Evolutionary conservation across 1,140 invertebrate species (phyloP), one percentile per base, ranked within the genome.

Genomic region (Sinella curviseta): DNA sequence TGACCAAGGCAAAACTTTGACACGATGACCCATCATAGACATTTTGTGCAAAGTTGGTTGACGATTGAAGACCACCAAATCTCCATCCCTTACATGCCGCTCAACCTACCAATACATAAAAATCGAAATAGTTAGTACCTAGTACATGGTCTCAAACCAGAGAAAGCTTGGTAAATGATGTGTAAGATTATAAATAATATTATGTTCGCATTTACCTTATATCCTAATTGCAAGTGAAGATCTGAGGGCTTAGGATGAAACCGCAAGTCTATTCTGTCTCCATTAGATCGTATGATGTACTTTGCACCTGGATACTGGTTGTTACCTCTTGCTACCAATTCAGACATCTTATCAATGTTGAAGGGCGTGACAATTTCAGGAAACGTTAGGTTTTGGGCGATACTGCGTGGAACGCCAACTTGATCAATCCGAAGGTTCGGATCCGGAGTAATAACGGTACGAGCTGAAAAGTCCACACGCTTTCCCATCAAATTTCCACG

Each of bases 11-110:
- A 99, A 87, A 3, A 99, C 95, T 88, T 98, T 98, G 0, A 99
- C 97, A 85, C 96, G 92, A 88, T 99, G 98, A 83, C 98, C 98
- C 98, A 99, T 99, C 98, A 99, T 99, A 93, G 94, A 96, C 98
- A 99, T 99, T 90, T 99, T 99, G 87, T 99, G 98, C 0, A 99
- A 90, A 0, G 98, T 99, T 0, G 98, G 98, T 85, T 99, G 98
- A 80, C 98, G 93, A 89, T 99, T 99, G 90, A 99, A 99, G 82
- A 99, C 97, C 35, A 99, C 96, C 55, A 98, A 90, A 89, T 99
- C 98, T 80, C 98, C 97, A 88, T 99, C 97, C 60, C 96, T 91
- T 85, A 99, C 95, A 89, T 99, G 98, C 33, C 98, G 87, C 86
- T 99, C 98, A 0, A 99, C 96, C 88, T 90, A 86, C 76, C 34